Evolutionary conservation across 1,140 invertebrate genomes (phyloP).

Genomic region (Hyles vespertilio): DNA sequence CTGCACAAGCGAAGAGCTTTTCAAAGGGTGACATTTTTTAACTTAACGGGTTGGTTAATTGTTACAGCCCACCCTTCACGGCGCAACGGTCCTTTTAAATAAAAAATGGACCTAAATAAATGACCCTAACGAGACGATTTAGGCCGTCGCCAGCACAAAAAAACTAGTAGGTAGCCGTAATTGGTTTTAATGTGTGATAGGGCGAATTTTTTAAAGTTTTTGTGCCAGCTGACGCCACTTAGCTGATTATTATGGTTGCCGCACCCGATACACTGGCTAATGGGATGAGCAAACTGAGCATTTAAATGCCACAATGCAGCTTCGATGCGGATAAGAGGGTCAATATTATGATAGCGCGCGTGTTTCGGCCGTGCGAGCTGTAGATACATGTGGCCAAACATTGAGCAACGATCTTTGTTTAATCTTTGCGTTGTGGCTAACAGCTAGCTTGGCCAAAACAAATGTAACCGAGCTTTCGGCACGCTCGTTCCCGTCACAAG

Average conservation of each 20-base stretch:
- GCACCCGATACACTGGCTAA: slow-evolving; percentile 51
- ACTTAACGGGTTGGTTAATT: slow-evolving; percentile 64
- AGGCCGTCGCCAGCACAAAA: slow-evolving; percentile 30
- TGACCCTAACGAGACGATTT: slow-evolving; percentile 49
- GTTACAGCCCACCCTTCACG: slow-evolving; percentile 61
- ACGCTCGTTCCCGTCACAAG: slow-evolving; percentile 28
- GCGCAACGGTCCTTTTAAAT: slow-evolving; percentile 49
- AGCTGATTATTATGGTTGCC: slow-evolving; percentile 61
- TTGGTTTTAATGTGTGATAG: slow-evolving; percentile 53
- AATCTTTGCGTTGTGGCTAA: slow-evolving; percentile 42
- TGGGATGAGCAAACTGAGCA: slow-evolving; percentile 62
- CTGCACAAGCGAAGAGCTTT: slow-evolving; percentile 44
- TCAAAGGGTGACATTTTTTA: slow-evolving; percentile 71
- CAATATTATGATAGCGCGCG: slow-evolving; percentile 72
- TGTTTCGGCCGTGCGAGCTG: slow-evolving; percentile 50
- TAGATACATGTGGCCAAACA: slow-evolving; percentile 69
- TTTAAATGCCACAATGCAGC: slow-evolving; percentile 53
- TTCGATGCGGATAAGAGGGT: slow-evolving; percentile 61
- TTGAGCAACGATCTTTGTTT: slow-evolving; percentile 61
- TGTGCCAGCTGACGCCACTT: slow-evolving; percentile 39
- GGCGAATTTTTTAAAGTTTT: slow-evolving; percentile 36
- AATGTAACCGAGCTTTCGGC: slow-evolving; percentile 46
- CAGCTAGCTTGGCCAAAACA: slow-evolving; percentile 44
- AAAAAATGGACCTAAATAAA: slow-evolving; percentile 66
- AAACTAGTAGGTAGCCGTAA: slow-evolving; percentile 48